Percentiles rank a stretch among this genome's conserved stretches.
phyloP scores from a whole-genome alignment of 2,113 vertebrate genomes.

The Hypocryptadius cinnamomeus region DNA sequence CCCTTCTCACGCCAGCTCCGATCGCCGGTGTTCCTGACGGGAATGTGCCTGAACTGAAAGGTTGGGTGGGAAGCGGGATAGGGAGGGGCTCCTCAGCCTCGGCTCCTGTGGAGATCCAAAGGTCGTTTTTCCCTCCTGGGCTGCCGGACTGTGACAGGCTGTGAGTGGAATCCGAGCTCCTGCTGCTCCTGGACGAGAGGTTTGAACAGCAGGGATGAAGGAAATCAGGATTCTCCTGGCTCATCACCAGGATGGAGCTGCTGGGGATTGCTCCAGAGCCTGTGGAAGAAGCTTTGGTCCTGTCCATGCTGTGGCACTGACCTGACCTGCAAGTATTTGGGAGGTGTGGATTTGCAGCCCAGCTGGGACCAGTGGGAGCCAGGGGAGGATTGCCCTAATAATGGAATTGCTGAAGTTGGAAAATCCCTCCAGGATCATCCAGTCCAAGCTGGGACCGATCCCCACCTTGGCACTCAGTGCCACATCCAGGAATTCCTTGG shows the following conservation, averaged over 20 bases:
- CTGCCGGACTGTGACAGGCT: not conserved
- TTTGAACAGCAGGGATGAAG: not conserved
- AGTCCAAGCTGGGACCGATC: fast-evolving
- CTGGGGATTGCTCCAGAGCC: not conserved
- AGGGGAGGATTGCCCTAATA: not conserved
- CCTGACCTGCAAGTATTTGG: not conserved
- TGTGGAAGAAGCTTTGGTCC: not conserved
- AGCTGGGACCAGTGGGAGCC: not conserved
- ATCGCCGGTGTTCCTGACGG: not conserved
- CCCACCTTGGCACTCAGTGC: not conserved
- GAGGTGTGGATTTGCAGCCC: not conserved
- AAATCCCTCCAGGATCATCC: not conserved
- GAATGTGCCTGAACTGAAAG: not conserved
- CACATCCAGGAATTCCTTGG: not conserved
- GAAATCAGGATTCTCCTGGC: not conserved
- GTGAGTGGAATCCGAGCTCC: not conserved
- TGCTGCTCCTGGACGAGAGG: fast-evolving
- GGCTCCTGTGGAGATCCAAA: not conserved
- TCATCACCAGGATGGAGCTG: not conserved
- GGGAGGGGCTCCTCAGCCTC: not conserved
- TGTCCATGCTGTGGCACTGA: fast-evolving
- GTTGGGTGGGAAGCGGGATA: not conserved
- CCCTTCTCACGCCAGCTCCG: not conserved
- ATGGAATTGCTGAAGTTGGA: not conserved
- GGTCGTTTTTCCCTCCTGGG: not conserved